Percentiles rank a stretch among this genome's conserved stretches.
phyloP scores from a whole-genome alignment of 2,113 vertebrate genomes.

The Rafetus swinhoei region DNA sequence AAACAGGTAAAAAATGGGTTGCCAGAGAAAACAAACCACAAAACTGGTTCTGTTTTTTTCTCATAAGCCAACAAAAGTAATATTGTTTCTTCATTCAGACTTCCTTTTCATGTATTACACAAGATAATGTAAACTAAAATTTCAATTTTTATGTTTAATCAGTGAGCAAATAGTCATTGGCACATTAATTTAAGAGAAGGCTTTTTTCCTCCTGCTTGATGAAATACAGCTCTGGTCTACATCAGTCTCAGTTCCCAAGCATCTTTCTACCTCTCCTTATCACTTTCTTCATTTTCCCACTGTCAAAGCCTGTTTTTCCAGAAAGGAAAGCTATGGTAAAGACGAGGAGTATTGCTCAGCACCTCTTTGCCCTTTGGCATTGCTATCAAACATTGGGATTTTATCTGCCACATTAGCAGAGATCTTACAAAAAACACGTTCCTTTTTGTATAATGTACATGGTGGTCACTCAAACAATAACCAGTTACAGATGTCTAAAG shows the following conservation, averaged over 20 bases:
- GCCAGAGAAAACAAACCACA: neutral
- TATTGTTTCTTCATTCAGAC: conserved; percentile 11
- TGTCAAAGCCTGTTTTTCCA: conserved; percentile 75
- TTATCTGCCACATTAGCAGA: conserved; percentile 44
- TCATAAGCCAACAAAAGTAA: conserved; percentile 54
- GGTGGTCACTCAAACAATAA: conserved; percentile 87
- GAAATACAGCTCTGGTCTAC: conserved; percentile 77
- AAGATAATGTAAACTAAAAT: conserved; percentile 34
- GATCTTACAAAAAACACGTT: conserved; percentile 63
- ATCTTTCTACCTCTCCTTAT: conserved; percentile 83
- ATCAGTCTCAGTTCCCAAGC: conserved; percentile 86
- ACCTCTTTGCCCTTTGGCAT: conserved; percentile 66
- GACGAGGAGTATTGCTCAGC: conserved; percentile 67
- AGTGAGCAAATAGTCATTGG: conserved; percentile 62
- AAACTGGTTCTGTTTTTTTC: neutral
- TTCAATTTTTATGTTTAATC: conserved; percentile 52
- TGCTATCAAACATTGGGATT: conserved; percentile 54
- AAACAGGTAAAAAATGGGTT: neutral
- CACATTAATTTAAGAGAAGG: conserved; percentile 41
- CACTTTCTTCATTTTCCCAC: conserved; percentile 77
- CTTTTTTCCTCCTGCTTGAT: conserved; percentile 54
- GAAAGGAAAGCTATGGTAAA: conserved; percentile 66
- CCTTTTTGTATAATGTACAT: conserved; percentile 72
- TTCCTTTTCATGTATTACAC: conserved; percentile 44
- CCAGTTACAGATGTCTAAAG: conserved; percentile 82